A percentile compares a stretch with the other conserved stretches of the same genome.
Conservation (phyloP, 2,888 invertebrate species). For the Amphipoea lucens region DNA sequence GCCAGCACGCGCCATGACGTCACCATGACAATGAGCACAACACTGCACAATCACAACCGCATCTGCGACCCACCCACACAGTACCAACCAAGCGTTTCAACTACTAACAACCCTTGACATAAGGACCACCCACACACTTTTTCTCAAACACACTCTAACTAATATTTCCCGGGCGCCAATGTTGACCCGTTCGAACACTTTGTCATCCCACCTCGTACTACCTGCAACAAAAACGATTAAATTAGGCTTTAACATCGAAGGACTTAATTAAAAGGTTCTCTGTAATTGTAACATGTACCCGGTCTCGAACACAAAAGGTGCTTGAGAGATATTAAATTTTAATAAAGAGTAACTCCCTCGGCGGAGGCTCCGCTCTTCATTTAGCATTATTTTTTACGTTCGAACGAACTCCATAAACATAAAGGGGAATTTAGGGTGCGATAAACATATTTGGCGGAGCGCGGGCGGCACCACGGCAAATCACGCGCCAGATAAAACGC, state of each 20-base stretch:
- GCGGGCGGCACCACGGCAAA: slow-evolving; percentile 75
- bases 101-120: slow-evolving; percentile 62
- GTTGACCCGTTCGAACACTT: slow-evolving; percentile 62
- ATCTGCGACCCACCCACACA: slow-evolving; percentile 73
- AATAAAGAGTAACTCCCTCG: slow-evolving; percentile 79
- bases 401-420: slow-evolving; percentile 77
- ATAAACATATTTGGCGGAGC: slow-evolving; percentile 82
- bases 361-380: slow-evolving; percentile 72
- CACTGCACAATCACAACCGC: slow-evolving; percentile 75
- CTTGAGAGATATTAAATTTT: slow-evolving; percentile 82
- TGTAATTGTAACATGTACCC: slow-evolving; percentile 75
- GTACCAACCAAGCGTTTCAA: slow-evolving; percentile 61
- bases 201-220: slow-evolving; percentile 77
- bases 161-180: slow-evolving; percentile 56
- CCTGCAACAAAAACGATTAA: slow-evolving; percentile 73
- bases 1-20: slow-evolving; percentile 85
- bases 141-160: slow-evolving; percentile 63
- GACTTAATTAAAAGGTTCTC: slow-evolving; percentile 77
- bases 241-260: slow-evolving; percentile 66
- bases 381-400: slow-evolving; percentile 77
- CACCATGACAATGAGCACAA: slow-evolving; percentile 80
- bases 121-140: slow-evolving; percentile 64
- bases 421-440: slow-evolving; percentile 78
- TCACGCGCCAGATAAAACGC: slow-evolving; percentile 82
- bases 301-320: slow-evolving; percentile 75